phyloP scores from a whole-genome alignment of 1,140 invertebrate genomes.

The Ephestia elutella region DNA sequence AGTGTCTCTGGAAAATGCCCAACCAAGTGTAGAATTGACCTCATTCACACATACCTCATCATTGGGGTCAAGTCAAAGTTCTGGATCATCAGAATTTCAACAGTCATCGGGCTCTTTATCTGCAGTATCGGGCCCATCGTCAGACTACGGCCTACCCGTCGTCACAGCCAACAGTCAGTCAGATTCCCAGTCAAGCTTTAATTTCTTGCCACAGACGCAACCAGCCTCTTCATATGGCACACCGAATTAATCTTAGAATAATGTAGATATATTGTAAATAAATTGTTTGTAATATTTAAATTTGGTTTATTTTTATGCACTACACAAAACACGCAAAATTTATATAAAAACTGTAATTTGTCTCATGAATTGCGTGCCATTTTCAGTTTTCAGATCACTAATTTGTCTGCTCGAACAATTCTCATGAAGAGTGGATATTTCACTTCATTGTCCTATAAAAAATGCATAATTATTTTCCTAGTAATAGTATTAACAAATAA shows the following conservation, averaged over 20 bases:
- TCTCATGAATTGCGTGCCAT: not conserved
- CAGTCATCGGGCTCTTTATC: conserved; percentile 17
- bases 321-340: not conserved
- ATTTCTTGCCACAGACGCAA: conserved; percentile 31
- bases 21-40: conserved; percentile 57
- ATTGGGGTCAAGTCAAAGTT: not conserved
- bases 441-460: conserved; percentile 9
- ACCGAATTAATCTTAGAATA: conserved; percentile 24
- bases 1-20: conserved; percentile 50
- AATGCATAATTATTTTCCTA: too few species aligned
- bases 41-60: conserved; percentile 56
- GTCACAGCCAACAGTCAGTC: conserved; percentile 19
- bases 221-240: conserved; percentile 29
- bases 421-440: conserved; percentile 34
- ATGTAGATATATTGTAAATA: conserved; percentile 26
- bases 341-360: not conserved
- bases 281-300: conserved; percentile 15
- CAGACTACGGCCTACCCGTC: conserved; percentile 24
- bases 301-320: conserved; percentile 20
- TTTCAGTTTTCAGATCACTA: conserved; percentile 6
- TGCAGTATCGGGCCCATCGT: conserved; percentile 20
- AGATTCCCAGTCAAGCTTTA: conserved; percentile 8
- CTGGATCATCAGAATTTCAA: not conserved
- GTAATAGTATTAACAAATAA: too few species aligned
- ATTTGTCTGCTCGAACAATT: conserved; percentile 33